phyloP scores from a whole-genome alignment of 2,113 vertebrate genomes.

The Caranx melampygus region DNA sequence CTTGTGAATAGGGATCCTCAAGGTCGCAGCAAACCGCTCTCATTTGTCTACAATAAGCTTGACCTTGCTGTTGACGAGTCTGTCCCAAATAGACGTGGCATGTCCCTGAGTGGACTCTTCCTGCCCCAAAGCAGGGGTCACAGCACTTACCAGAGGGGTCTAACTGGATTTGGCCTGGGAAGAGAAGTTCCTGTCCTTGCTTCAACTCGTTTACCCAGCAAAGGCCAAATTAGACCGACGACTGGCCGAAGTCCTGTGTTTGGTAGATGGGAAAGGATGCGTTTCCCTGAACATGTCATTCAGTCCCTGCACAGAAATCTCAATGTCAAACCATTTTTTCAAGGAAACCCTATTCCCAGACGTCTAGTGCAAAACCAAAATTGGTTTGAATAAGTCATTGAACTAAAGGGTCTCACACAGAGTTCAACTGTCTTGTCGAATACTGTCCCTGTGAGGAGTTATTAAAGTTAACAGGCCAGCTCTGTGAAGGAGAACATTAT shows the following conservation, averaged over 20 bases:
- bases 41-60: slow-evolving; percentile 37
- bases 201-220: not conserved
- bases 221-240: not conserved
- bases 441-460: slow-evolving; percentile 4
- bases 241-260: not conserved
- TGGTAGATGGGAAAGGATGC: not conserved
- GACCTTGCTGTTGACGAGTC: slow-evolving; percentile 50
- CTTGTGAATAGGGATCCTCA: slow-evolving; percentile 35
- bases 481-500: slow-evolving; percentile 17
- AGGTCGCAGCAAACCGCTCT: slow-evolving; percentile 28
- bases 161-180: not conserved
- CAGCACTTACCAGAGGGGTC: slow-evolving; percentile 23
- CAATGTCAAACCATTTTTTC: slow-evolving; percentile 11
- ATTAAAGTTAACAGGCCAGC: slow-evolving; percentile 17
- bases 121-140: slow-evolving; percentile 40
- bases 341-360: slow-evolving; percentile 20
- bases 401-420: slow-evolving; percentile 11
- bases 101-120: slow-evolving; percentile 18
- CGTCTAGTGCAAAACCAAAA: not conserved
- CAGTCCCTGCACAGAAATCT: not conserved
- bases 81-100: slow-evolving; percentile 54
- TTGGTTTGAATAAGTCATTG: not conserved
- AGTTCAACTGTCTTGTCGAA: slow-evolving; percentile 37
- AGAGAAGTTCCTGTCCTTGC: slow-evolving; percentile 6
- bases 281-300: not conserved